A percentile compares a stretch with the other conserved stretches of the same genome.
Conservation (phyloP, 2,113 vertebrate species). For the Brevimyrus niger region DNA sequence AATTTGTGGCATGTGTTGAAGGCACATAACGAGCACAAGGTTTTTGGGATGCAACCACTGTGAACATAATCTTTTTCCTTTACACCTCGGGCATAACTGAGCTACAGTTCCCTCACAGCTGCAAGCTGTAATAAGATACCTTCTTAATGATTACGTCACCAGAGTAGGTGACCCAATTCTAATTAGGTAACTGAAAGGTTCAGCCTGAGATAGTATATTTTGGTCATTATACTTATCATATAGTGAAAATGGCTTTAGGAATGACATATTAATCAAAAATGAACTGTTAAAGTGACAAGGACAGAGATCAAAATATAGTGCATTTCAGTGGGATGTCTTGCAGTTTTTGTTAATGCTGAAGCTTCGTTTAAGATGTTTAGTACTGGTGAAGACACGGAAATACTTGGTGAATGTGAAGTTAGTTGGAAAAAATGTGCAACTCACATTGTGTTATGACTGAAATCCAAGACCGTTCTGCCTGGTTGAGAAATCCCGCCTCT, state of each 20-base stretch:
- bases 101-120: not conserved
- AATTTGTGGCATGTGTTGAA: not conserved
- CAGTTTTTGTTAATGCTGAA: not conserved
- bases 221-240: not conserved
- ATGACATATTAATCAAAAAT: not conserved
- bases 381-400: not conserved
- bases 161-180: not conserved
- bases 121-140: not conserved
- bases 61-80: not conserved
- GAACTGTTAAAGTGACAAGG: not conserved
- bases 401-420: not conserved
- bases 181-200: not conserved
- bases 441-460: not conserved
- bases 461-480: not conserved
- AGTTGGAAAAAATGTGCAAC: not conserved
- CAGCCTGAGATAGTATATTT: not conserved
- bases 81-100: not conserved
- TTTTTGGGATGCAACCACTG: not conserved
- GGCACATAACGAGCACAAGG: not conserved
- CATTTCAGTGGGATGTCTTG: not conserved
- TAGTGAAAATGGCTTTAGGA: not conserved
- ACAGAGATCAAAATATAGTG: not conserved
- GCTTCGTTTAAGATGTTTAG: not conserved
- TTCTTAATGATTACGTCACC: not conserved
- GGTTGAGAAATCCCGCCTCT: not conserved